Evolutionary conservation across 2,888 invertebrate species (phyloP).

Genomic region (Doris montereyensis): DNA sequence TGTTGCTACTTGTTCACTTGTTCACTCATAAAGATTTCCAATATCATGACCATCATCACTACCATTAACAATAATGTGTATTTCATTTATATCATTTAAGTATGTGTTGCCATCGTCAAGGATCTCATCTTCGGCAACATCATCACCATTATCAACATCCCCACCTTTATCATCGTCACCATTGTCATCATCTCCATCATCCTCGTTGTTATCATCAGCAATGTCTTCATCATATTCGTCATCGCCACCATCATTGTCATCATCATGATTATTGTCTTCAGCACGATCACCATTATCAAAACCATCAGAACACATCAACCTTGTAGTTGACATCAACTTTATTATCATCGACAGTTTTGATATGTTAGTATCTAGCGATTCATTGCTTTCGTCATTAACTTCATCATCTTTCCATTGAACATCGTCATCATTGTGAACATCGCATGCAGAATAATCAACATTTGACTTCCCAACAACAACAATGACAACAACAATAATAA

Average conservation of each 20-base stretch:
- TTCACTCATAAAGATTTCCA: background rate
- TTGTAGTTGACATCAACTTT: no score
- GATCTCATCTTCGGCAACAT: background rate
- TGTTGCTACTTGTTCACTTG: background rate
- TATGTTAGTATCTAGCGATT: no score
- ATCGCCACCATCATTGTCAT: background rate
- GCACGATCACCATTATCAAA: background rate
- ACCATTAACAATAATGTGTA: background rate
- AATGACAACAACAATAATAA: no score
- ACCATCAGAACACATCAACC: no score
- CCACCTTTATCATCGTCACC: background rate
- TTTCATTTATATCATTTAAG: background rate
- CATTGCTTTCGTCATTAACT: no score
- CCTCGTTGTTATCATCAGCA: background rate
- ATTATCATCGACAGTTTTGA: no score
- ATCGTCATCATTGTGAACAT: no score
- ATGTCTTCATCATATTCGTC: background rate
- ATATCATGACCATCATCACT: background rate
- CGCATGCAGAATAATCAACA: no score
- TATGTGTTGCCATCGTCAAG: background rate
- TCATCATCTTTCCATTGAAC: no score
- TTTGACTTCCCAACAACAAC: no score
- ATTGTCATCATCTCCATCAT: background rate
- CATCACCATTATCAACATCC: conserved; percentile 8
- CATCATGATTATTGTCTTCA: background rate